Base-by-base conservation (phyloP, 2,888 invertebrate species). In the Cantharis lateralis region DNA sequence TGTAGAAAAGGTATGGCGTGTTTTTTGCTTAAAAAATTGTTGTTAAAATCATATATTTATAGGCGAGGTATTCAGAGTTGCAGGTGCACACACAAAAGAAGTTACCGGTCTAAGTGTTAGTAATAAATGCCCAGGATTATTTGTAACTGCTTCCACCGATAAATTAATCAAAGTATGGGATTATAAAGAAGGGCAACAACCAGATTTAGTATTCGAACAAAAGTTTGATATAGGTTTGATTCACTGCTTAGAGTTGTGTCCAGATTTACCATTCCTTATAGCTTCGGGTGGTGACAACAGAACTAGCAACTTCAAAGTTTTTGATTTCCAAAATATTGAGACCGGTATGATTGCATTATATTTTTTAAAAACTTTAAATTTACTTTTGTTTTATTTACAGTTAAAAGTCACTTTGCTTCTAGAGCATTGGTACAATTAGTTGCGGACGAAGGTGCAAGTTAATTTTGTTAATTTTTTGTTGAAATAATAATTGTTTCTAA, bases 121-220 rank as follows among this genome's bases (percentile, higher is more conserved):
- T 85, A 89, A 91, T 0, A 90, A 91, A 74, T 92, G 95, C 76
- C 93, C 93, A 0, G 95, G 95, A 3, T 89, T 96, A 69, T 89
- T 98, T 85, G 90, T 96, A 2, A 95, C 96, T 0, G 91, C 93
- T 1, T 94, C 96, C 7, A 92, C 93, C 1, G 97, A 98, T 86
- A 94, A 95, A 78, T 89, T 90, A n/a, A 86, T 97, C 3, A 97
- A 96, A 89, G 91, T 95, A 0, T 98, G 98, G 98, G 96, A 98
- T 84, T 91, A 89, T 80, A 81, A 83, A 68, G 82, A 86, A 81
- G 82, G 87, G 84, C 77, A 82, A 82, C 80, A 71, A 68, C 89
- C 89, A 0, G 80, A 80, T 78, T 85, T 89, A 82, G 88, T 90
- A 0, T 83, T 85, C 79, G 89, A 89, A 80, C 89, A 93, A 79